Base-by-base conservation (phyloP, 2,888 invertebrate genomes). In the Zhuqinia jingwanae region DNA sequence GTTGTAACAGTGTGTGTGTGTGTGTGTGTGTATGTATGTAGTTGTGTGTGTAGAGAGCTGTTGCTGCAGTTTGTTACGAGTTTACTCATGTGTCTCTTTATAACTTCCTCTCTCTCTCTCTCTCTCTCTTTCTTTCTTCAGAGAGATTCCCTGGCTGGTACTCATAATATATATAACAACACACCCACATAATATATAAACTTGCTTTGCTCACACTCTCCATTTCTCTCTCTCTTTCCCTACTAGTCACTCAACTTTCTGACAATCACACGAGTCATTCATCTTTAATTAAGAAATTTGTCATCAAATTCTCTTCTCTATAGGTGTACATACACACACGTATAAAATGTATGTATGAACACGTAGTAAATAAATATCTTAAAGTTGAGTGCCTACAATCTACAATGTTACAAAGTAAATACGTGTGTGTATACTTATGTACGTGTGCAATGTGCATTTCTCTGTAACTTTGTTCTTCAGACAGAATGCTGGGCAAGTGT, bases 231-330 rank as follows among this genome's bases (percentile, higher is more conserved):
- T 60, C 53, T 47, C 8, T 42, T 60, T 78, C 27, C 53, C 17
- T 47, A 10, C 42, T 36, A 36, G 36, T 58, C 45, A 63, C 79
- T 65, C n/a, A 79, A 65, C 36, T 73, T 85, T 45, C 85, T 85
- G 78, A 85, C 85, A 85, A 85, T 85, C 85, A 75, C 85, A 75
- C 79, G 60, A 73, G 68, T 79, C 80, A 85, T 80, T 85, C 85
- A 79, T 85, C 80, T 85, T 85, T 85, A 85, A 85, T 85, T 85
- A 85, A 85, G 85, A 85, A 85, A 85, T 85, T 85, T 80, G 85
- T 85, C 85, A 85, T 85, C 85, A 85, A 80, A 85, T 36, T 75
- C 73, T 73, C 45, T 63, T 79, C 75, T 80, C n/a, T 45, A 76
- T 45, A 36, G 45, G 25, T 42, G 17, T 17, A 47, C 22, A 17